Conservation (phyloP, 2,888 invertebrate species). For the Diaprepes abbreviatus region DNA sequence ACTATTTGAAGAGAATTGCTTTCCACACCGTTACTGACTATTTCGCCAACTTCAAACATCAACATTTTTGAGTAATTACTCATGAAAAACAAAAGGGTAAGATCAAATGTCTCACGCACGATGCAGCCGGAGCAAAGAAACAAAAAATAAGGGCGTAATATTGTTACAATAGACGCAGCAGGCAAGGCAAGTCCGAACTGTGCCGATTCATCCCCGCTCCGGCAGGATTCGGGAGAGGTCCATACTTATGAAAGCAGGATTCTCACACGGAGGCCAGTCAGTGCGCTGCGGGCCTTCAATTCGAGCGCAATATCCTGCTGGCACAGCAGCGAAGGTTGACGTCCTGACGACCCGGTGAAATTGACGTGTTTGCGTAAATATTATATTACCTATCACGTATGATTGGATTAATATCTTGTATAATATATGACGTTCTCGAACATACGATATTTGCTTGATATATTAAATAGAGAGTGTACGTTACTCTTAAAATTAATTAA, state of each 20-base stretch:
- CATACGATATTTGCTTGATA: background rate
- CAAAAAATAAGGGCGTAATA: slow-evolving; percentile 21
- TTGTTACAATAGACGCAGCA: slow-evolving; percentile 22
- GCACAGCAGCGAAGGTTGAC: background rate
- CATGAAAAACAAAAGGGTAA: background rate
- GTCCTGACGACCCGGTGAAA: slow-evolving; percentile 16
- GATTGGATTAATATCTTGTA: background rate
- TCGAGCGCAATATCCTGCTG: slow-evolving; percentile 9
- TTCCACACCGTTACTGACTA: no score
- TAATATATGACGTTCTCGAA: background rate
- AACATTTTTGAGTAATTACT: background rate
- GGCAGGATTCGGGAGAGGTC: slow-evolving; percentile 30
- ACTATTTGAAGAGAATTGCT: no score
- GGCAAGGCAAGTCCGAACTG: slow-evolving; percentile 5
- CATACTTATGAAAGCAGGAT: slow-evolving; percentile 40
- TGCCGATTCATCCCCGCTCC: slow-evolving; percentile 20
- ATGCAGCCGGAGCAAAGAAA: slow-evolving; percentile 14
- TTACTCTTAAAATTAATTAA: background rate
- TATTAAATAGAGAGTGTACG: background rate
- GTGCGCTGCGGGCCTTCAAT: slow-evolving; percentile 42
- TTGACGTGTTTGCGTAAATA: slow-evolving; percentile 30
- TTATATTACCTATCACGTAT: background rate
- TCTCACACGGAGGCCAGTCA: slow-evolving; percentile 21
- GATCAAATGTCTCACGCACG: background rate
- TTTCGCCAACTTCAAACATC: no score